These are phyloP conservation scores for Hydroisotoma schaefferi DNA, from an alignment of 2,888 invertebrate genomes.

Conservation along the genomic window DNA sequence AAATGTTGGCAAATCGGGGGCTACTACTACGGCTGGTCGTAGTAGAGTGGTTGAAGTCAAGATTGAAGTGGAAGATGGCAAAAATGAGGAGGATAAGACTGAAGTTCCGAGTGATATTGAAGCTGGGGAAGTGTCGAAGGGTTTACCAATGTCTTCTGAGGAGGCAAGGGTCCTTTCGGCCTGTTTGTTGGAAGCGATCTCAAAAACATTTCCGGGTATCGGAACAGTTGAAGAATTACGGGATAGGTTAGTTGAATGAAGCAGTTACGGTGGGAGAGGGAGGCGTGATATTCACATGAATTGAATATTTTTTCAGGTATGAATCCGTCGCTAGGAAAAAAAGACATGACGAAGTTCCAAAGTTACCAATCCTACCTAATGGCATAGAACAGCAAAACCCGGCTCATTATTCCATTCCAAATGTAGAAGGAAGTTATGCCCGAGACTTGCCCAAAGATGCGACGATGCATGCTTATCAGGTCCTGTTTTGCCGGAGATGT, in stretches of 20 bases:
- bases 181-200: conserved; percentile 13
- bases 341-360: neutral
- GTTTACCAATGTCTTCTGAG: neutral
- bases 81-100: neutral
- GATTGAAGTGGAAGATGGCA: neutral
- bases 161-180: conserved; percentile 6
- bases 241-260: too few species aligned
- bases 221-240: conserved; percentile 25
- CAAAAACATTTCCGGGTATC: conserved; percentile 27
- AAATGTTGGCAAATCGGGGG: neutral
- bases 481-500: conserved; percentile 37
- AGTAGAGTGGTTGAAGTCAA: neutral
- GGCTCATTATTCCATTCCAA: conserved; percentile 30
- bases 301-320: too few species aligned
- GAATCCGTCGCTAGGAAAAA: neutral
- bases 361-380: conserved; percentile 20
- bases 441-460: conserved; percentile 31
- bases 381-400: conserved; percentile 25
- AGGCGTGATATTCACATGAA: too few species aligned
- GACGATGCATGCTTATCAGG: conserved; percentile 35
- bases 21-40: neutral
- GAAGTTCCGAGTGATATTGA: neutral
- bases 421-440: conserved; percentile 36
- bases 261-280: too few species aligned
- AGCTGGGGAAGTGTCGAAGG: neutral